These are phyloP conservation scores for Malachius bipustulatus DNA, from an alignment of 2,888 invertebrate genomes.

Conservation along the genomic window DNA sequence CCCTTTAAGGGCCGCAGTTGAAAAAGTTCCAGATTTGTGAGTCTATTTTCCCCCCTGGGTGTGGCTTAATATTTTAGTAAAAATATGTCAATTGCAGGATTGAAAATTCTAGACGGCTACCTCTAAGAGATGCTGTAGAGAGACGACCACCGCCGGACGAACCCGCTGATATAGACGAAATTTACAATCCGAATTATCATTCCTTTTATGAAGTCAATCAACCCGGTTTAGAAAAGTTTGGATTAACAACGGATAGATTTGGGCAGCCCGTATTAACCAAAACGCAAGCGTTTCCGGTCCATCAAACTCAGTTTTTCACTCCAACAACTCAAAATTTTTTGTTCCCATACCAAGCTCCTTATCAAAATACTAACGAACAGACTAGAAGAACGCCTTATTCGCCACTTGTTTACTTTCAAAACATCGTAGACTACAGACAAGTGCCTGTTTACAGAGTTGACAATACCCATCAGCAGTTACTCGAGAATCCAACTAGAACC, in stretches of 20 bases:
- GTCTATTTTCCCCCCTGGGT: slow-evolving; percentile 15
- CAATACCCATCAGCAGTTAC: slow-evolving; percentile 27
- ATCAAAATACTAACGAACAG: too few relatives aligned
- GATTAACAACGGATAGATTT: too few relatives aligned
- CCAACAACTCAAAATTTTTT: too few relatives aligned
- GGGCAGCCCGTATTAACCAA: too few relatives aligned
- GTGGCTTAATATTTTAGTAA: too few relatives aligned
- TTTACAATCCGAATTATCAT: too few relatives aligned
- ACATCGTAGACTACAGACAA: slow-evolving; percentile 21
- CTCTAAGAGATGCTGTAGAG: slow-evolving; percentile 62
- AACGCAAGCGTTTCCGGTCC: too few relatives aligned
- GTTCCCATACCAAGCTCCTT: too few relatives aligned
- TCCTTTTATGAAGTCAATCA: too few relatives aligned
- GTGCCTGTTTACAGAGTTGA: slow-evolving; percentile 26
- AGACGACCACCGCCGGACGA: slow-evolving; percentile 40
- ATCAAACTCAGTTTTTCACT: too few relatives aligned
- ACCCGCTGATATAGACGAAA: slow-evolving; percentile 22
- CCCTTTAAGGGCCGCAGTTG: slow-evolving; percentile 66
- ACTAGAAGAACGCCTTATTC: slow-evolving; percentile 21
- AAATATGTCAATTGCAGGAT: slow-evolving; percentile 33
- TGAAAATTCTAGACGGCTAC: slow-evolving; percentile 41
- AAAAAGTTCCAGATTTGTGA: slow-evolving; percentile 50
- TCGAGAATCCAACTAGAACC: slow-evolving; percentile 20
- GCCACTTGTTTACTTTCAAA: slow-evolving; percentile 24
- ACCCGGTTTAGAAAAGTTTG: too few relatives aligned